Conservation (phyloP, 2,113 vertebrate genomes). For the Malurus melanocephalus region DNA sequence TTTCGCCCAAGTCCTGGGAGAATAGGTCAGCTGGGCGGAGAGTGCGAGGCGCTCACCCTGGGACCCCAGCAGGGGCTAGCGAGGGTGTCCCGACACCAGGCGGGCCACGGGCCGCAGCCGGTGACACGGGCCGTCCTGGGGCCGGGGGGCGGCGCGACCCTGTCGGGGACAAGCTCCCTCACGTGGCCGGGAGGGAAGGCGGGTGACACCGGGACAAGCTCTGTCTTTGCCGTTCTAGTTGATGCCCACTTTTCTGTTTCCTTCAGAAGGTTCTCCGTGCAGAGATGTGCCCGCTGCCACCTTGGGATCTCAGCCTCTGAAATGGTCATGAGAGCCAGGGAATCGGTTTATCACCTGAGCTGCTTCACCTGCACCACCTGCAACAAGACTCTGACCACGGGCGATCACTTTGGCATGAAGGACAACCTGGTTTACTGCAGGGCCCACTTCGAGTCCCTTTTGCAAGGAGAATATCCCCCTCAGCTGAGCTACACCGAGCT, state of each 20-base stretch:
- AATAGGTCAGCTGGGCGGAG: neutral
- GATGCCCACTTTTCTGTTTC: conserved; percentile 57
- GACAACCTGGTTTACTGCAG: conserved; percentile 97
- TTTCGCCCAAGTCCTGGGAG: accelerated
- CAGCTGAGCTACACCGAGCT: conserved; percentile 96
- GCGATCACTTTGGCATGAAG: conserved; percentile 98
- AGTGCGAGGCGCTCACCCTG: accelerated
- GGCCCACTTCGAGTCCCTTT: conserved; percentile 92
- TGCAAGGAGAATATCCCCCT: conserved; percentile 91
- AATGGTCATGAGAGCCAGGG: conserved; percentile 98
- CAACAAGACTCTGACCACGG: conserved; percentile 96
- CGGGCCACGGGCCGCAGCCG: neutral
- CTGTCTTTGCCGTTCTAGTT: neutral
- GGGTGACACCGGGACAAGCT: neutral
- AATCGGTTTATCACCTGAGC: conserved; percentile 97
- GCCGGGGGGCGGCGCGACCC: neutral
- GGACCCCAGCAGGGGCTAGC: neutral
- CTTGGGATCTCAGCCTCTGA: conserved; percentile 98
- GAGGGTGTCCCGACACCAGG: neutral
- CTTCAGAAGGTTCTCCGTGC: conserved; percentile 99
- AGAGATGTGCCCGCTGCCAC: conserved; percentile 99
- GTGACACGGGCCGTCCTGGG: neutral
- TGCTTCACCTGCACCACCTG: conserved; percentile 98
- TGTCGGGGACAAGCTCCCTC: neutral
- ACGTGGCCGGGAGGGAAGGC: neutral